Base-by-base conservation (phyloP, 1,140 invertebrate genomes). In the Diabrotica undecimpunctata region DNA sequence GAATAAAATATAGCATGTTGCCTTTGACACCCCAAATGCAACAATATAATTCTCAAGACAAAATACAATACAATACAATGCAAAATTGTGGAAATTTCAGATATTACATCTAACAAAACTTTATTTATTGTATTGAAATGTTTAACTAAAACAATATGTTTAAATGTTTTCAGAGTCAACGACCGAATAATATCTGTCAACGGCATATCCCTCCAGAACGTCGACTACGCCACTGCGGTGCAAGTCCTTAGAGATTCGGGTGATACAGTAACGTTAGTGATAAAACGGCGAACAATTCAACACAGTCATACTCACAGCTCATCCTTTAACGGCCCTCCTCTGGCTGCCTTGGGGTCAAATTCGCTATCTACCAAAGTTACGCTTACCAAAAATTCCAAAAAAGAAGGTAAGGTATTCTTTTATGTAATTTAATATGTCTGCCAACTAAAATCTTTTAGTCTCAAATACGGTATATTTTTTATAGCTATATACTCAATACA, bases 151-250 rank as follows among this genome's bases (percentile, higher is more conserved):
- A 25, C 25, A 25, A 25, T 25, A 25, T 25, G 1, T 4, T 25
- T 4, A n/a, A n/a, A n/a, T n/a, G 1, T 54, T 68, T 66, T 62
- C 61, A 98, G 96, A 82, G 94, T 99, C 10, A 98, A 98, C 78
- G 97, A 99, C 80, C 86, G 96, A 66, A 97, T 99, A 72, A 90
- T 98, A 64, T 96, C 93, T 55, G 97, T 97, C 0, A 99, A 99
- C 82, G 94, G 95, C 5, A 89, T 97, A 36, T 94, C 94, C 0
- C 81, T 99, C 67, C 96, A 99, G 78, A 97, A 97, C 79, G 96
- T 98, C 37, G 96, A 98, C 78, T 97, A 98, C 77, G 92, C 92
- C 3, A 90, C 92, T 12, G 94, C 95, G 0, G 92, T 96, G 36
- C 92, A 94, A 75, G 94, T 96, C 55, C 80, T 96, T 59, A 85